Evolutionary conservation across 2,888 invertebrate species (phyloP).

Genomic region (Sesia apiformis): DNA sequence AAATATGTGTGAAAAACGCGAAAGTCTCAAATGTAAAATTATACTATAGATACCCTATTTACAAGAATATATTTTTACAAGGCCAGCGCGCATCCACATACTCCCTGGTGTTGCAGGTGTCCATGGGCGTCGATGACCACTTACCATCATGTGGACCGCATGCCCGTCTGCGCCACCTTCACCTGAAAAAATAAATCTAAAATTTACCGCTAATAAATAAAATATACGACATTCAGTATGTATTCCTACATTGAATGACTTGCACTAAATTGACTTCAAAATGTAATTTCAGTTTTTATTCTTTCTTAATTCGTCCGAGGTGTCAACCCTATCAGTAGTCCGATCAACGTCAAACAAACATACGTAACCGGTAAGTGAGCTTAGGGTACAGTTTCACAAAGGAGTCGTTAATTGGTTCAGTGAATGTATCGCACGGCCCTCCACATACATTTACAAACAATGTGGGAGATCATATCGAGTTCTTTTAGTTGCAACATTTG

Average conservation of each 20-base stretch:
- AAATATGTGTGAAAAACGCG: no score
- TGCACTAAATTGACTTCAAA: no score
- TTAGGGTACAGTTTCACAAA: neutral
- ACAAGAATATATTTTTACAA: no score
- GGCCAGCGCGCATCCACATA: no score
- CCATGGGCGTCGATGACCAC: no score
- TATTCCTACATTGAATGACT: no score
- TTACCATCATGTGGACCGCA: neutral
- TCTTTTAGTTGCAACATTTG: neutral
- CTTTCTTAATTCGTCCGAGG: neutral
- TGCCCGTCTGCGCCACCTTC: neutral
- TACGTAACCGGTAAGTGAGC: neutral
- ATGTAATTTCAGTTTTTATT: neutral
- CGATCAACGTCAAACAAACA: neutral
- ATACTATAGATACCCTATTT: no score
- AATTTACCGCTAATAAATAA: neutral
- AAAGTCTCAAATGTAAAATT: no score
- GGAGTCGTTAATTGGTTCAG: constrained; percentile 4
- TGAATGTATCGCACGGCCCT: constrained; percentile 1
- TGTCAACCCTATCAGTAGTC: neutral
- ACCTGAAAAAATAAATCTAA: neutral
- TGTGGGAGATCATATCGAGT: constrained; percentile 7
- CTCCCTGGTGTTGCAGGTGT: no score
- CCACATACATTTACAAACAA: constrained; percentile 9
- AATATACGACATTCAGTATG: neutral